Conservation (phyloP, 2,888 invertebrate species). For the Tridacna gigas region DNA sequence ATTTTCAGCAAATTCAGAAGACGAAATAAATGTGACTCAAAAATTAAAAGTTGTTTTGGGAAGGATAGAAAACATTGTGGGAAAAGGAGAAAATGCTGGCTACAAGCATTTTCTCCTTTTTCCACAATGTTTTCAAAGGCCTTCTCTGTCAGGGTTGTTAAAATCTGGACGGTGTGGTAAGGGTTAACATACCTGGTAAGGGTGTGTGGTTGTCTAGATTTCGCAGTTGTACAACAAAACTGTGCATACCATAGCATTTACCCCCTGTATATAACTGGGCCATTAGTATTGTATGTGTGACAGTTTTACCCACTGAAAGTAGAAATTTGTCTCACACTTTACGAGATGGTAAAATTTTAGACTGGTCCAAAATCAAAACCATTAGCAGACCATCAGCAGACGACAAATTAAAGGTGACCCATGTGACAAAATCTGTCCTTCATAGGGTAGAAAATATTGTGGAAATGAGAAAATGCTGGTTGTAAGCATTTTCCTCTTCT, state of each 20-base stretch:
- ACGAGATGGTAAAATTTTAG: no score
- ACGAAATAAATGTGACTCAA: no score
- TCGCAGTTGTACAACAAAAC: constrained; percentile 96
- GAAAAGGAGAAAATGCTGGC: not conserved
- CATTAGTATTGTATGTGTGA: constrained; percentile 95
- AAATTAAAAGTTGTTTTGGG: no score
- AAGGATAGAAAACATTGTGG: not conserved
- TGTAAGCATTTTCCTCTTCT: no score
- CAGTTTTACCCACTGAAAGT: constrained; percentile 94
- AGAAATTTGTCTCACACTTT: no score
- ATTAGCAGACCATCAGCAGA: no score
- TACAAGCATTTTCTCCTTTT: not conserved
- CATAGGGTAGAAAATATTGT: no score
- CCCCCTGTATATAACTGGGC: constrained; percentile 95
- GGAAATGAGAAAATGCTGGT: no score
- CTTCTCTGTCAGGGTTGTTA: not conserved
- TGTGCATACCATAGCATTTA: constrained; percentile 94
- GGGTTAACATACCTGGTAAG: constrained; percentile 85
- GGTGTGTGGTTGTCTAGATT: constrained; percentile 95
- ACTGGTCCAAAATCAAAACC: no score
- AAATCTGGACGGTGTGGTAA: not conserved
- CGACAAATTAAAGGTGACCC: no score
- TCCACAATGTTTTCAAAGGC: not conserved
- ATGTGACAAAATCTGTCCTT: no score
- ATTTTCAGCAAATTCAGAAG: no score